phyloP scores from a whole-genome alignment of 2,113 vertebrate species.

The Asarcornis scutulata region DNA sequence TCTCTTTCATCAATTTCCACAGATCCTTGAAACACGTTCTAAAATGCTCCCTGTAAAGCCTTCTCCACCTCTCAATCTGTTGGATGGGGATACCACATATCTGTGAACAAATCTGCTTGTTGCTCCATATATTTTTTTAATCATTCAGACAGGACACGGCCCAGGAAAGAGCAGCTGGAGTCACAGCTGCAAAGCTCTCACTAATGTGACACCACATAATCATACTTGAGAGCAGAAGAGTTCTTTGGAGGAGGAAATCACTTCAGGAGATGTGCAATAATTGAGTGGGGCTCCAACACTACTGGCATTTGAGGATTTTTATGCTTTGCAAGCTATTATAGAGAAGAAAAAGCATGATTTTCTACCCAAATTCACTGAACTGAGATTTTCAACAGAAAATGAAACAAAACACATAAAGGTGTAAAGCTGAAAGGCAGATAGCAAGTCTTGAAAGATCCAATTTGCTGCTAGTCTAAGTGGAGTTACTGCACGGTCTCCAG shows the following conservation, averaged over 20 bases:
- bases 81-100: background rate
- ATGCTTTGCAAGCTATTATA: background rate
- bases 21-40: background rate
- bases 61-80: constrained; percentile 29
- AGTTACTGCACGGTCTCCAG: background rate
- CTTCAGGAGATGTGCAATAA: background rate
- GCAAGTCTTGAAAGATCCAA: background rate
- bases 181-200: constrained; percentile 47
- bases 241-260: constrained; percentile 26
- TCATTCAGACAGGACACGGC: background rate
- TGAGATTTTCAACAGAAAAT: background rate
- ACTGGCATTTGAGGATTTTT: background rate
- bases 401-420: too few relatives aligned
- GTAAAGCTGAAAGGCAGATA: background rate
- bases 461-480: background rate
- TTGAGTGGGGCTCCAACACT: background rate
- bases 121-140: background rate
- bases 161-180: constrained; percentile 53
- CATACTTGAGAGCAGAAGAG: constrained; percentile 23
- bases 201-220: constrained; percentile 28
- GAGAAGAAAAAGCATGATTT: background rate
- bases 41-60: background rate
- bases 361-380: background rate
- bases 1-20: background rate
- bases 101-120: background rate